Conservation (phyloP, 2,888 invertebrate species). For the Scaptomyza caliginosa region DNA sequence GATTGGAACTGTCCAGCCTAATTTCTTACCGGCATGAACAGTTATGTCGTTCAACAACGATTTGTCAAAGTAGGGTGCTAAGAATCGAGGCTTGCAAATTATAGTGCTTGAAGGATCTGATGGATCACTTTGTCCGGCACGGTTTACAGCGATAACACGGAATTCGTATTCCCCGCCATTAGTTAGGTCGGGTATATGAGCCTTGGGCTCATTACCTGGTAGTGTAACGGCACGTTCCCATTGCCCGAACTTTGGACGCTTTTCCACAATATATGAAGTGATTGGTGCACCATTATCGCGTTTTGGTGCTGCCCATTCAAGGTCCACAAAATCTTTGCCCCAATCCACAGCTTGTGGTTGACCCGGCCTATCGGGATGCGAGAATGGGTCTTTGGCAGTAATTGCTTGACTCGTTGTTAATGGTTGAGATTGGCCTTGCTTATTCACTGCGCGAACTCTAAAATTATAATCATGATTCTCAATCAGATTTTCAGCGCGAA, state of each 20-base stretch:
- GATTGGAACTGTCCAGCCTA: conserved; percentile 96
- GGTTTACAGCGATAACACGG: conserved; percentile 95
- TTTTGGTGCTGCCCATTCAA: conserved; percentile 98
- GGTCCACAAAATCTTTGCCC: conserved; percentile 97
- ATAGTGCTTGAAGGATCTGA: conserved; percentile 94
- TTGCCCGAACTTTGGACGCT: conserved; percentile 91
- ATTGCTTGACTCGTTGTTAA: conserved; percentile 92
- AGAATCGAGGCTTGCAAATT: conserved; percentile 94
- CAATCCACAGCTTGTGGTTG: conserved; percentile 95
- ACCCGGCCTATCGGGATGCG: conserved; percentile 95
- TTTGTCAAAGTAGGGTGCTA: conserved; percentile 95
- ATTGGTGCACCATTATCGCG: conserved; percentile 97
- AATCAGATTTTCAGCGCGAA: conserved; percentile 94
- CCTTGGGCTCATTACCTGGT: conserved; percentile 88
- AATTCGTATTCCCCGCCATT: conserved; percentile 98
- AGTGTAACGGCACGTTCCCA: conserved; percentile 96
- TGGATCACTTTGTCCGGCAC: conserved; percentile 96
- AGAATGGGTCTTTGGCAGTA: conserved; percentile 97
- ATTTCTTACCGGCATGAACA: conserved; percentile 96
- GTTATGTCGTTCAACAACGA: conserved; percentile 94
- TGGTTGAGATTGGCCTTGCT: conserved; percentile 95
- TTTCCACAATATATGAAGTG: conserved; percentile 94
- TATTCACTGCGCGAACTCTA: conserved; percentile 96
- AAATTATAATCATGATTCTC: conserved; percentile 98
- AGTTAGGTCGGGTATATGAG: conserved; percentile 91